phyloP scores from a whole-genome alignment of 2,113 vertebrate species.

The Poeciliopsis turrubarensis region DNA sequence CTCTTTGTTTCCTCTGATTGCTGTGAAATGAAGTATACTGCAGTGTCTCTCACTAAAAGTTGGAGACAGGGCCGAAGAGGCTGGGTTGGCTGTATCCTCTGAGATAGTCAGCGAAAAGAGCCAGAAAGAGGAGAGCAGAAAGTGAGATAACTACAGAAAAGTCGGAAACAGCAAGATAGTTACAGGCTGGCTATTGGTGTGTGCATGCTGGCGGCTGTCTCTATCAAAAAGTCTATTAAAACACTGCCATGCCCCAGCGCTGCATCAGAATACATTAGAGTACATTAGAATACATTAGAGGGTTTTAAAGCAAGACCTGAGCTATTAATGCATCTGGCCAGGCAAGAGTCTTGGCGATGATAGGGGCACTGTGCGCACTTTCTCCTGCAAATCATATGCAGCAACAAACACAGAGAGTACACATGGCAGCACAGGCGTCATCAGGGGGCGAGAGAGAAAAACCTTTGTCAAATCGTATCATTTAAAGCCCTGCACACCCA shows the following conservation, averaged over 20 bases:
- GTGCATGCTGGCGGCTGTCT: conserved; percentile 60
- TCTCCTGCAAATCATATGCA: not conserved
- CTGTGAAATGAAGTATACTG: conserved; percentile 51
- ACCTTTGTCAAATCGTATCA: conserved; percentile 57
- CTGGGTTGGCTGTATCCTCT: conserved; percentile 26
- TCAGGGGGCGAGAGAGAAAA: conserved; percentile 37
- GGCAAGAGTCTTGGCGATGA: conserved; percentile 64
- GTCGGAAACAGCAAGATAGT: conserved; percentile 32
- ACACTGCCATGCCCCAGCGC: conserved; percentile 54
- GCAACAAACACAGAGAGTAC: conserved; percentile 25
- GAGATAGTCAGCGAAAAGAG: conserved; percentile 28
- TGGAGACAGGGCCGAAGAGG: conserved; percentile 21
- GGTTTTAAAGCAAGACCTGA: conserved; percentile 68
- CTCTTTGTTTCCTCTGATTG: conserved; percentile 58
- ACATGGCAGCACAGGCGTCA: conserved; percentile 25
- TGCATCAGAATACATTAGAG: conserved; percentile 76
- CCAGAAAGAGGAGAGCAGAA: conserved; percentile 16
- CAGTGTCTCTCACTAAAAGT: conserved; percentile 29
- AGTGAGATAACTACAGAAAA: conserved; percentile 18
- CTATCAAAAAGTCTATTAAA: conserved; percentile 72
- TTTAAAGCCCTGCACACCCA: conserved; percentile 28
- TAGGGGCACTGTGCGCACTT: conserved; percentile 33
- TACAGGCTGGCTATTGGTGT: conserved; percentile 45
- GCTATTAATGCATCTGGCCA: conserved; percentile 73
- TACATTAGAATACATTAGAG: conserved; percentile 79